A percentile compares a stretch with the other conserved stretches of the same genome.
Evolutionary conservation across 2,113 vertebrate species (phyloP).

Genomic region (Archocentrus centrarchus): DNA sequence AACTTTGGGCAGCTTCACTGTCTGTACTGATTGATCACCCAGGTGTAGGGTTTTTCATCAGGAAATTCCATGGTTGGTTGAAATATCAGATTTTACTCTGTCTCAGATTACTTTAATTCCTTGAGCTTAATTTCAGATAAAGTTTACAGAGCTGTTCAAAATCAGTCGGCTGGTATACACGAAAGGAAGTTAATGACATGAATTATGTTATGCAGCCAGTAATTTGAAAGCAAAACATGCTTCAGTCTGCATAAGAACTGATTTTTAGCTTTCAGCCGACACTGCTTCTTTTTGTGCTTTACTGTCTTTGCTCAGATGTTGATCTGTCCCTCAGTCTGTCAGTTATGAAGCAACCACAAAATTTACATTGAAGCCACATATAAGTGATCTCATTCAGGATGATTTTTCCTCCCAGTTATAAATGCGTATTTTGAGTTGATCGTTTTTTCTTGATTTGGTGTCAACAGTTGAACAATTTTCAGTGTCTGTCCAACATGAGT

Average conservation of each 20-base stretch:
- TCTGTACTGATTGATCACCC: constrained; percentile 16
- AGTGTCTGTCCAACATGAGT: not conserved
- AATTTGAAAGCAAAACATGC: not conserved
- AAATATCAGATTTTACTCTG: constrained; percentile 13
- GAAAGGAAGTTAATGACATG: not conserved
- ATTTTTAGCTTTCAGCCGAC: constrained; percentile 13
- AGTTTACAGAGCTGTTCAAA: constrained; percentile 43
- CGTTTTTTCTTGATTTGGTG: constrained; percentile 17
- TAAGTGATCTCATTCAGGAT: not conserved
- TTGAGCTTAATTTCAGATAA: constrained; percentile 16
- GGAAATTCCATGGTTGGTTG: not conserved
- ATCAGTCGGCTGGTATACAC: not conserved
- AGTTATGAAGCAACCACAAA: constrained; percentile 17
- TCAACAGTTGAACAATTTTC: constrained; percentile 17
- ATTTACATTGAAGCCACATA: not conserved
- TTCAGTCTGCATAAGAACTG: constrained; percentile 29
- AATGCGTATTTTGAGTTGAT: not conserved
- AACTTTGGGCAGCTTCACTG: constrained; percentile 14
- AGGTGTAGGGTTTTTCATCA: not conserved
- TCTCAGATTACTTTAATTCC: not conserved
- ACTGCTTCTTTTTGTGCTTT: constrained; percentile 35
- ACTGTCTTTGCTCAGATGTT: constrained; percentile 26
- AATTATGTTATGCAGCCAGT: not conserved
- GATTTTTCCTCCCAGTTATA: not conserved
- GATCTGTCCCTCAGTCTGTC: constrained; percentile 1